Conservation (phyloP, 1,140 invertebrate species). For the Aphelenchoides avenae region DNA sequence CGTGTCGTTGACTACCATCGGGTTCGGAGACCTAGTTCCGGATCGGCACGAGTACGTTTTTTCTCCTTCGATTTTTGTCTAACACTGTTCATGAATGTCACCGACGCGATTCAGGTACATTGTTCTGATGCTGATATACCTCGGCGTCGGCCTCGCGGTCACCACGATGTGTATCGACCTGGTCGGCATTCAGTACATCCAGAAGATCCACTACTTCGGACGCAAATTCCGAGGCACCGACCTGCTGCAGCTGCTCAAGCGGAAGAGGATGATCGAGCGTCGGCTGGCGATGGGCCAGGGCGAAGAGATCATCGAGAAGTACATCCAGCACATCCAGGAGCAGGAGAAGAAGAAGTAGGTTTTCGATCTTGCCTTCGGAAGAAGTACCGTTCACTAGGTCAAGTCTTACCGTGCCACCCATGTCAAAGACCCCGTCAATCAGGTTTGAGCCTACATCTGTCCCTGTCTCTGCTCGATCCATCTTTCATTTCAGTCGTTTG, state of each 20-base stretch:
- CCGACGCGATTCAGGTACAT: slow-evolving; percentile 47
- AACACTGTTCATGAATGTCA: slow-evolving; percentile 12
- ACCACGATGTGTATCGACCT: slow-evolving; percentile 60
- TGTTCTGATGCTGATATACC: slow-evolving; percentile 55
- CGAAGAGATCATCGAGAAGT: slow-evolving; percentile 52
- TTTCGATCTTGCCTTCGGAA: background rate
- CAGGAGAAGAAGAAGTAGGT: slow-evolving; percentile 5
- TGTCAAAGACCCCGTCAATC: no score
- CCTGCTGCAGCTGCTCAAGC: slow-evolving; percentile 55
- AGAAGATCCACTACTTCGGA: slow-evolving; percentile 58
- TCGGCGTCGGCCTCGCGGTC: slow-evolving; percentile 56
- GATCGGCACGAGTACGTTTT: slow-evolving; percentile 63
- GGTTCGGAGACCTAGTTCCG: slow-evolving; percentile 82
- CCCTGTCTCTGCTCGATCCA: background rate
- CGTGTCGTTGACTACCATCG: slow-evolving; percentile 78
- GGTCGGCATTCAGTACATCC: slow-evolving; percentile 51
- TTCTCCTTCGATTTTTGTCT: slow-evolving; percentile 1
- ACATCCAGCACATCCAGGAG: slow-evolving; percentile 31
- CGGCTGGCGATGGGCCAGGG: slow-evolving; percentile 56
- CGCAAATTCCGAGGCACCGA: slow-evolving; percentile 59
- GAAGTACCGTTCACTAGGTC: background rate
- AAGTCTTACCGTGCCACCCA: background rate
- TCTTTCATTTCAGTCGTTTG: background rate
- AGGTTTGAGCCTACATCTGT: no score
- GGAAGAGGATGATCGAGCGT: slow-evolving; percentile 57